phyloP scores from a whole-genome alignment of 2,113 vertebrate genomes.

The Chamaea fasciata region DNA sequence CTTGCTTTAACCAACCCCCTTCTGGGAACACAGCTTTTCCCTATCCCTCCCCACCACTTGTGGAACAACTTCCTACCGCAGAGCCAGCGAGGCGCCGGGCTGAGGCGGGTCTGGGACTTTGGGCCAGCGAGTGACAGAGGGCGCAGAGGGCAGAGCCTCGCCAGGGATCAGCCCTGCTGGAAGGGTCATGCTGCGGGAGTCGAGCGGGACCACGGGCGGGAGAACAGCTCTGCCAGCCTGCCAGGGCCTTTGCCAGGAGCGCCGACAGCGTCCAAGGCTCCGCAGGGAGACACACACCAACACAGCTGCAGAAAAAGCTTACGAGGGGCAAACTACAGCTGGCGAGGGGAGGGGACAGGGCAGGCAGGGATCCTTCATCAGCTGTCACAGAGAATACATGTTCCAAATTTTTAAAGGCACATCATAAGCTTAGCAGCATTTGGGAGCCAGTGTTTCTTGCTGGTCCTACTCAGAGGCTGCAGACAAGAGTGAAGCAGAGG shows the following conservation, averaged over 20 bases:
- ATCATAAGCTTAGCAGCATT: slow-evolving; percentile 60
- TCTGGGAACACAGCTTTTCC: neutral
- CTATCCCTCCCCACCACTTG: neutral
- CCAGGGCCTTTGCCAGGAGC: neutral
- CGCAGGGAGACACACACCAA: neutral
- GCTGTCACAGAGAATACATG: neutral
- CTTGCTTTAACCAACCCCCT: neutral
- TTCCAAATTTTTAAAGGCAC: slow-evolving; percentile 54
- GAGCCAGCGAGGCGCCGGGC: neutral
- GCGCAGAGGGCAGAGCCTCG: neutral
- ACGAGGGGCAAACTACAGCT: slow-evolving; percentile 10
- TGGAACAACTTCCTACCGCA: neutral
- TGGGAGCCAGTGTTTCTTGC: slow-evolving; percentile 43
- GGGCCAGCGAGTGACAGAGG: neutral
- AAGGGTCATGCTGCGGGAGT: neutral
- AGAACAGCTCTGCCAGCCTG: neutral
- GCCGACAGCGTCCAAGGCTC: neutral
- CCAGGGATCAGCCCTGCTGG: neutral
- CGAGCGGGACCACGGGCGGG: neutral
- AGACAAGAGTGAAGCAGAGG: slow-evolving; percentile 41
- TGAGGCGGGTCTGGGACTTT: neutral
- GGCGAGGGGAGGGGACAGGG: neutral
- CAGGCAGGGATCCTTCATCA: slow-evolving; percentile 43
- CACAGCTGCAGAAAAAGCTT: slow-evolving; percentile 21
- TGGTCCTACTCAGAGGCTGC: slow-evolving; percentile 31